These are phyloP conservation scores for Agelastica alni DNA, from an alignment of 2,888 invertebrate genomes.

Conservation along the genomic window DNA sequence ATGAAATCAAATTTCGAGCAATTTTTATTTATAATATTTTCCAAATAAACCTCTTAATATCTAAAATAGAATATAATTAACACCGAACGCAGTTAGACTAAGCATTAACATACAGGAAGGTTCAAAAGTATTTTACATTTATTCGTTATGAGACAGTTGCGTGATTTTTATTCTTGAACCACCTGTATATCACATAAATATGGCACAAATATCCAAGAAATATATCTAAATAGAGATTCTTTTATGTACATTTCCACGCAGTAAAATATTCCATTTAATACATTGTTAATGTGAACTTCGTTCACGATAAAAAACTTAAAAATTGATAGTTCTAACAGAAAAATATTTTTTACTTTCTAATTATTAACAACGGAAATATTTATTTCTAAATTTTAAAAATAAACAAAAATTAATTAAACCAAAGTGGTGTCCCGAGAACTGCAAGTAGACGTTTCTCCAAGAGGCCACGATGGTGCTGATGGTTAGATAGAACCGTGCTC, in stretches of 20 bases:
- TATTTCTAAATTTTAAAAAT: too few species aligned
- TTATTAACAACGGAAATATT: too few species aligned
- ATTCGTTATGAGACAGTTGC: not conserved
- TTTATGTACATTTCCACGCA: slow-evolving; percentile 22
- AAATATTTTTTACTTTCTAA: too few species aligned
- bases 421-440: too few species aligned
- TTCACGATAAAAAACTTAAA: slow-evolving; percentile 29
- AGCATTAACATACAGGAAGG: slow-evolving; percentile 16
- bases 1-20: not conserved
- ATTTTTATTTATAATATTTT: slow-evolving; percentile 11
- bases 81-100: slow-evolving; percentile 22
- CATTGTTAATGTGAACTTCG: slow-evolving; percentile 31
- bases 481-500: too few species aligned
- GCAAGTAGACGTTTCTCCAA: too few species aligned
- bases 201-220: slow-evolving; percentile 36
- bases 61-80: slow-evolving; percentile 18
- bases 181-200: slow-evolving; percentile 29
- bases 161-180: slow-evolving; percentile 10
- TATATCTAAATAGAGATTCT: slow-evolving; percentile 27
- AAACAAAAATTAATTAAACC: too few species aligned
- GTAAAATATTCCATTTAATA: slow-evolving; percentile 34
- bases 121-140: slow-evolving; percentile 3
- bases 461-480: too few species aligned
- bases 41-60: slow-evolving; percentile 7
- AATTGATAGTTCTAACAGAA: slow-evolving; percentile 19